Conservation (phyloP, 2,888 invertebrate species). For the Reticulitermes lucifugus region DNA sequence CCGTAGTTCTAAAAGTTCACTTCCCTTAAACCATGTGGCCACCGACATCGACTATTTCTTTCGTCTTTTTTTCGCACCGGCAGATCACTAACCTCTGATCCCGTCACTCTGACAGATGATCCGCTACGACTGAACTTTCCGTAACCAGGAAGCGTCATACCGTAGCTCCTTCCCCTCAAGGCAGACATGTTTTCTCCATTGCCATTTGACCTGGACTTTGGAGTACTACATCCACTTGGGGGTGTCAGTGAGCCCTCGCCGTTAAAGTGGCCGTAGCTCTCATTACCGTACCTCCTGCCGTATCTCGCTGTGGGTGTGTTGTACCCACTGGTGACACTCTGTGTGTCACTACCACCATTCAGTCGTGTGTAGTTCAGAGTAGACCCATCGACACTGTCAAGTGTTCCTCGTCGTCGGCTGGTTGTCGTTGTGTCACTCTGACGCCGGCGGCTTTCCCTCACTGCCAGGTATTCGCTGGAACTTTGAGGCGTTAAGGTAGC, state of each 20-base stretch:
- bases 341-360: neutral
- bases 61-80: too few relatives aligned
- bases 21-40: too few relatives aligned
- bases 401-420: slow-evolving; percentile 8
- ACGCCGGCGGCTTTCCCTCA: neutral
- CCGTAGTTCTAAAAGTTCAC: too few relatives aligned
- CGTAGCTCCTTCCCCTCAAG: neutral
- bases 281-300: neutral
- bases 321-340: slow-evolving; percentile 22
- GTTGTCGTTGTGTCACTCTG: neutral
- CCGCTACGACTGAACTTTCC: neutral
- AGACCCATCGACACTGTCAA: slow-evolving; percentile 26
- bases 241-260: slow-evolving; percentile 2
- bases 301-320: slow-evolving; percentile 16
- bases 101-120: slow-evolving; percentile 1
- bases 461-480: slow-evolving; percentile 40
- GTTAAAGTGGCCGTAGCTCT: neutral
- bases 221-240: slow-evolving; percentile 17
- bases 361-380: slow-evolving; percentile 15
- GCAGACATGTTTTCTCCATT: slow-evolving; percentile 5
- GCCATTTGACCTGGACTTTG: neutral
- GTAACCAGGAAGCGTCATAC: neutral
- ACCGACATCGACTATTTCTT: too few relatives aligned
- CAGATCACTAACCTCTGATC: slow-evolving; percentile 8
- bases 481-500: slow-evolving; percentile 58